Conservation (phyloP, 2,113 vertebrate genomes). For the Oreochromis aureus region DNA sequence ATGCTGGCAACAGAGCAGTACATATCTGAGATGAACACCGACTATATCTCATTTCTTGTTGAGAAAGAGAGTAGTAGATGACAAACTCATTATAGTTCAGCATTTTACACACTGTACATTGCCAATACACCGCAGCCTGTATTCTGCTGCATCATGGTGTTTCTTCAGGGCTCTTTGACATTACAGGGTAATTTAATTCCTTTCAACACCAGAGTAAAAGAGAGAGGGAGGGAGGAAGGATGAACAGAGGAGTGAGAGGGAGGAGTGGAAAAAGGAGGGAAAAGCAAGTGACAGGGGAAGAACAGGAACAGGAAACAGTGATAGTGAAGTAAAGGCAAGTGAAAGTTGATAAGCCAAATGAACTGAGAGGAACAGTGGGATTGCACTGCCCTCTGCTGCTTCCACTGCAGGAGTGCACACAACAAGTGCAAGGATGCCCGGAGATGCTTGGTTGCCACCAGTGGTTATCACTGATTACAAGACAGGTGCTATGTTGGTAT, state of each 20-base stretch:
- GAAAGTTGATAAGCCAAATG: neutral
- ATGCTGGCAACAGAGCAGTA: neutral
- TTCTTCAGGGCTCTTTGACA: conserved; percentile 8
- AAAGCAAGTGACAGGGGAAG: neutral
- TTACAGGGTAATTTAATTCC: conserved; percentile 23
- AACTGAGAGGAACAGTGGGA: neutral
- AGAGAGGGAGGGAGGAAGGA: neutral
- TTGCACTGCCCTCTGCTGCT: conserved; percentile 46
- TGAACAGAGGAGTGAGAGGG: neutral
- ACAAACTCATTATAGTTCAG: conserved; percentile 1
- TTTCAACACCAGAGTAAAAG: neutral
- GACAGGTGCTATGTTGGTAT: neutral
- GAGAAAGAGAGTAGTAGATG: neutral
- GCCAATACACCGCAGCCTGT: neutral
- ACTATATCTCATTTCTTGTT: neutral
- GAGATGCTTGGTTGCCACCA: neutral
- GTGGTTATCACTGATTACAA: neutral
- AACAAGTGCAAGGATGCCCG: neutral
- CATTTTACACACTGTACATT: neutral
- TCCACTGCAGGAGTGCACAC: neutral
- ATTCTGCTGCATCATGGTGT: conserved; percentile 30
- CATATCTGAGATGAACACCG: neutral
- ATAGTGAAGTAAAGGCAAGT: neutral
- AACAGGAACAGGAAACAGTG: neutral
- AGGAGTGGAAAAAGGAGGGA: neutral